Conservation (phyloP, 2,113 vertebrate species). For the Solea solea region DNA sequence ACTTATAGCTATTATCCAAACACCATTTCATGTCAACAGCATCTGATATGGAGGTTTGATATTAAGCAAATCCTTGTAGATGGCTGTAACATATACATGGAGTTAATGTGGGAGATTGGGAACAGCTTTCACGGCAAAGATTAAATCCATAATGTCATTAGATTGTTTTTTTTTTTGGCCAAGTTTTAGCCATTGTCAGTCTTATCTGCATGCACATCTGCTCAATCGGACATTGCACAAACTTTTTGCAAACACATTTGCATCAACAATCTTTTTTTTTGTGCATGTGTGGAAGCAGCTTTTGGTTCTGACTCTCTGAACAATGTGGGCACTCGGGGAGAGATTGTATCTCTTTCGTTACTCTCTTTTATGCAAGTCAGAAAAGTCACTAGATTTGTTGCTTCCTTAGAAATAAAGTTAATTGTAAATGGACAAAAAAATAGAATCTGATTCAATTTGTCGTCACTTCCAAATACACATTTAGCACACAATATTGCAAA, state of each 20-base stretch:
- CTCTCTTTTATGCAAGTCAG: no score
- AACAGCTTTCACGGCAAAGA: not conserved
- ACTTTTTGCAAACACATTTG: not conserved
- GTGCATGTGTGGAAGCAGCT: no score
- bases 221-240: not conserved
- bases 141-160: not conserved
- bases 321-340: no score
- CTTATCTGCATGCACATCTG: not conserved
- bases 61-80: constrained; percentile 2
- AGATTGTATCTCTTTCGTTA: no score
- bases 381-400: no score
- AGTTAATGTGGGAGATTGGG: not conserved
- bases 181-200: not conserved
- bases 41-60: not conserved
- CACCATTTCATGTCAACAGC: not conserved
- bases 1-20: not conserved
- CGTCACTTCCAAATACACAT: no score
- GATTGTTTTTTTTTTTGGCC: not conserved
- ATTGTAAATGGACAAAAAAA: no score
- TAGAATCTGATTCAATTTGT: no score
- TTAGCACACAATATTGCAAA: no score
- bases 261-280: not conserved
- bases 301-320: no score
- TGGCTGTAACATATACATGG: constrained; percentile 1
- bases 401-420: no score